Evolutionary conservation across 2,888 invertebrate species (phyloP).

Genomic region (Gastracanthus pulcherrimus): DNA sequence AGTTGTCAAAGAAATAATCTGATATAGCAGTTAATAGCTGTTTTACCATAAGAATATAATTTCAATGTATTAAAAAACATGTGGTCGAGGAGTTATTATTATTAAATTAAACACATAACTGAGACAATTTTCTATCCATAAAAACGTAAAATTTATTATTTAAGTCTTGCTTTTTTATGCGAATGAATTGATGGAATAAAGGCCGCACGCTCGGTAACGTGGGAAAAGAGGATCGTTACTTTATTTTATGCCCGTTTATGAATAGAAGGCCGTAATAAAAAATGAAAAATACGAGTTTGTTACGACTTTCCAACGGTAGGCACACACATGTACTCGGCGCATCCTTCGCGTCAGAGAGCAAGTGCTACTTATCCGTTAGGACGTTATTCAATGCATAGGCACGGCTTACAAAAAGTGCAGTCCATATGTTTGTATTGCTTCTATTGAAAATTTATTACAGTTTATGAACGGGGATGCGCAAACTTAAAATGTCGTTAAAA

Average conservation of each 20-base stretch:
- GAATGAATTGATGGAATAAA: too few species aligned
- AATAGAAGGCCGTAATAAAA: constrained; percentile 23
- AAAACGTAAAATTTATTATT: too few species aligned
- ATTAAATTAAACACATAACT: too few species aligned
- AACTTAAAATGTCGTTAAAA: background rate
- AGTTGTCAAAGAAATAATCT: too few species aligned
- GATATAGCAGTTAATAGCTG: too few species aligned
- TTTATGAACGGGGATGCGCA: constrained; percentile 2
- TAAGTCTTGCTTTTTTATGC: too few species aligned
- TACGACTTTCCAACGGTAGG: constrained; percentile 28
- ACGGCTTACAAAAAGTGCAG: constrained; percentile 16
- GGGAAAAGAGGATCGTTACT: constrained; percentile 12
- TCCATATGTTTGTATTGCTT: background rate
- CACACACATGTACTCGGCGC: constrained; percentile 8
- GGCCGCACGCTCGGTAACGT: constrained; percentile 4
- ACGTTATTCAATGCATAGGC: constrained; percentile 38
- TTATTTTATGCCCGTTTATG: constrained; percentile 32
- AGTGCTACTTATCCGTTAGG: constrained; percentile 29
- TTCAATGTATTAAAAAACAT: too few species aligned
- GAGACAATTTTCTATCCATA: too few species aligned
- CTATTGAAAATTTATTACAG: constrained; percentile 43
- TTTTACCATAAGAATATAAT: too few species aligned
- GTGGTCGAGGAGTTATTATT: too few species aligned
- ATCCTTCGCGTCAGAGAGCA: background rate
- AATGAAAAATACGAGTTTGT: constrained; percentile 47